These are phyloP conservation scores for Drosophila acutilabella DNA, from an alignment of 2,888 invertebrate genomes.

Conservation along the genomic window DNA sequence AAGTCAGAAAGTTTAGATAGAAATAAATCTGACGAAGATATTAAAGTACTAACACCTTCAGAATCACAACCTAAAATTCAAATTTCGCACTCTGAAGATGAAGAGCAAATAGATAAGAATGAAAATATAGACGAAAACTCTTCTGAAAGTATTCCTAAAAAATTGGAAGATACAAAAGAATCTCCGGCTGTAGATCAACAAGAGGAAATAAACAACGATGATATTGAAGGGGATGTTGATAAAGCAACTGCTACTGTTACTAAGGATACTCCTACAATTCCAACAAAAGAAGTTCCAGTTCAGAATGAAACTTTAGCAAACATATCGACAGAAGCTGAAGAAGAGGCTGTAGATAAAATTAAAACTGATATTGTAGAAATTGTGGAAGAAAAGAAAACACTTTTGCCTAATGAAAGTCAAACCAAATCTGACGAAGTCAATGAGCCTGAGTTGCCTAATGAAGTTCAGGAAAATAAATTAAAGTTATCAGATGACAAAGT, in stretches of 20 bases:
- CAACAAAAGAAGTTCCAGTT: not conserved
- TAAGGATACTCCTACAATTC: too few relatives aligned
- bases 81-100: not conserved
- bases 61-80: not conserved
- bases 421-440: not conserved
- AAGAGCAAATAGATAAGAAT: not conserved
- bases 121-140: not conserved
- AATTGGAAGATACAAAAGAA: not conserved
- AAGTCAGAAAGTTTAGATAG: not conserved
- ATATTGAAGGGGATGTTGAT: not conserved
- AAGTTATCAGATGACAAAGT: not conserved
- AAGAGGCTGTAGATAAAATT: not conserved
- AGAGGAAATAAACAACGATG: not conserved
- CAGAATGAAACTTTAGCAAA: not conserved
- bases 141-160: too few relatives aligned
- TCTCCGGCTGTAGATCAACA: not conserved
- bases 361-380: not conserved
- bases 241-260: not conserved
- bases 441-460: not conserved
- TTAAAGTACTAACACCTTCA: not conserved
- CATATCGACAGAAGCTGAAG: not conserved
- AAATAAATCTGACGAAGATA: not conserved
- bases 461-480: not conserved
- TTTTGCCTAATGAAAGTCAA: not conserved
- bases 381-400: not conserved